phyloP scores from a whole-genome alignment of 2,797 vertebrate genomes.

The Myiotriccus ornatus region DNA sequence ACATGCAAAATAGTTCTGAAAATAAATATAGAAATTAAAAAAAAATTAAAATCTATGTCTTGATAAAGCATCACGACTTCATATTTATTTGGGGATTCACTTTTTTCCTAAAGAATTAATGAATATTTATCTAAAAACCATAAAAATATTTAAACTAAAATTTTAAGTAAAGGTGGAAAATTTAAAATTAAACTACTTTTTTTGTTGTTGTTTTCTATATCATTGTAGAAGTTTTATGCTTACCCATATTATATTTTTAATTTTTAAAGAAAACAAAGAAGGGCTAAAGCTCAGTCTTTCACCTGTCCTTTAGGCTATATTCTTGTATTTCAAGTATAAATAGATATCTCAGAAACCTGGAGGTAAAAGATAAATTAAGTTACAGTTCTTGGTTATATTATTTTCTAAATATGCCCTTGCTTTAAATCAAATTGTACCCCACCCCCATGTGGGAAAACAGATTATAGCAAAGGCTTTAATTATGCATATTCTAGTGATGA shows the following conservation, averaged over 20 bases:
- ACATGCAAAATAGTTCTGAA: neutral
- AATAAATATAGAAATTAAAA: neutral
- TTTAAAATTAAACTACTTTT: neutral
- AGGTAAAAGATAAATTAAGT: neutral
- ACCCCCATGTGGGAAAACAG: neutral
- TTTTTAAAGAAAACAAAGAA: neutral
- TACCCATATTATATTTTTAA: neutral
- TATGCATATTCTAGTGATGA: neutral
- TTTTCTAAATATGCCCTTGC: neutral
- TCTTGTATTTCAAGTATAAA: neutral
- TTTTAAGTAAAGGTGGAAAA: neutral
- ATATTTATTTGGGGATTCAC: neutral
- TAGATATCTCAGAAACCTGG: neutral
- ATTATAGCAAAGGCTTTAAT: neutral
- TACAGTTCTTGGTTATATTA: neutral
- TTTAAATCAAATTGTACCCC: neutral
- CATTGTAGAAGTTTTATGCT: neutral
- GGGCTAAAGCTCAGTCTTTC: neutral
- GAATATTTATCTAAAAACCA: neutral
- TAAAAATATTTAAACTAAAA: neutral
- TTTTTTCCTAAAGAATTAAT: neutral
- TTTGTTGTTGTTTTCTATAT: neutral
- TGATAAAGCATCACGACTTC: neutral
- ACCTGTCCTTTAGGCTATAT: neutral
- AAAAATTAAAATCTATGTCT: neutral